Base-by-base conservation (phyloP, 1,140 invertebrate genomes). In the Prorops nasuta region DNA sequence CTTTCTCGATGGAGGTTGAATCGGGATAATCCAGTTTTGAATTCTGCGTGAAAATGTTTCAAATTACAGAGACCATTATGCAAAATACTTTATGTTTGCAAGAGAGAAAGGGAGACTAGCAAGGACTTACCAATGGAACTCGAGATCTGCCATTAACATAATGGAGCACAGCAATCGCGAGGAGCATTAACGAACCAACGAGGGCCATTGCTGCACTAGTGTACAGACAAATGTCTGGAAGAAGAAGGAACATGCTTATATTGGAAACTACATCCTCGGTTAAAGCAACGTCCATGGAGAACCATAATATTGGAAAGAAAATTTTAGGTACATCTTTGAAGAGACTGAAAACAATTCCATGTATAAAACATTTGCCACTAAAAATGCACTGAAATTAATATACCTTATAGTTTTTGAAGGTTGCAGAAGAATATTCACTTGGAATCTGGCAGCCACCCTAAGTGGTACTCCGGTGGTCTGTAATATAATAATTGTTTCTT, bases 281-380 rank as follows among this genome's bases (percentile, higher is more conserved):
- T 1, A 89, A 77, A 12, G 71, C 67, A 1, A 85, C 86, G 32
- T 80, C 79, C 58, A 91, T 81, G 48, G 86, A 81, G 56, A 91
- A 90, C 88, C 89, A 92, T 18, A 91, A 80, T 19, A 90, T 78
- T 1, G 90, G 90, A 56, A 92, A 85, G 66, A 85, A 85, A 34
- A 87, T 78, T 43, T 69, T 81, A 0, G 87, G 87, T 1, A 88
- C 80, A 34, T 86, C 64, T 39, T 80, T 75, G 60, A 84, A 87
- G n/a, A 88, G 57, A 1, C 84, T 84, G 68, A 53, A 77, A 76
- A 39, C 15, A 43, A 40, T 49, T 32, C 1, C n/a, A 49, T 35
- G 24, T 3, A 20, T 10, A 38, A 37, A 36, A 34, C 14, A 15
- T 14, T 49, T 17, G 28, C 17, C 28, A 22, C 7, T n/a, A 15